These are phyloP conservation scores for Ammospiza nelsoni DNA, from an alignment of 2,113 vertebrate species.

Conservation along the genomic window DNA sequence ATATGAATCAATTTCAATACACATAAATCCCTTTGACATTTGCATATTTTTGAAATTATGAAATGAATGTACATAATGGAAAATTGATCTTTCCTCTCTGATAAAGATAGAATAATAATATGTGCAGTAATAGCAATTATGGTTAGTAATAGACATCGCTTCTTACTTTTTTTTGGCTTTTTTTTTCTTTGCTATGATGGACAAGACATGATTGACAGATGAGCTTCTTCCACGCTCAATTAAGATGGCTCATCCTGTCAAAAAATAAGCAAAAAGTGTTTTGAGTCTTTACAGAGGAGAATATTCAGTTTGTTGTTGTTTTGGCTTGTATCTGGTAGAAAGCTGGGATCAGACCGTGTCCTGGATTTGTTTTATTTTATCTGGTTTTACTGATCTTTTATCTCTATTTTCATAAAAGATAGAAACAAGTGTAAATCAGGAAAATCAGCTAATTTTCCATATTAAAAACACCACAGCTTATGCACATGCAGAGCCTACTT, in stretches of 20 bases:
- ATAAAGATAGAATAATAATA: not conserved
- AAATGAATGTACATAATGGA: not conserved
- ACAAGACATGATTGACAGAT: not conserved
- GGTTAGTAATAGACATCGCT: not conserved
- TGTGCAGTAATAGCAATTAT: not conserved
- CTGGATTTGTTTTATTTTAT: not conserved
- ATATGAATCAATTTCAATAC: not conserved
- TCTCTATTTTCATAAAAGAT: not conserved
- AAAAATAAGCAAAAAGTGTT: not conserved
- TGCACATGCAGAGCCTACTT: not conserved
- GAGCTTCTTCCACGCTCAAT: not conserved
- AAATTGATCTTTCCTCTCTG: not conserved
- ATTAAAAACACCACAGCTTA: not conserved
- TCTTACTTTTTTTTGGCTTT: not conserved
- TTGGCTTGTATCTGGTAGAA: not conserved
- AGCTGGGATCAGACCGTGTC: not conserved
- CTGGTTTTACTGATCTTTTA: not conserved
- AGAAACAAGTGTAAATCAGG: not conserved
- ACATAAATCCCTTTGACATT: not conserved
- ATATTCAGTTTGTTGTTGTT: not conserved
- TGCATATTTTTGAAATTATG: not conserved
- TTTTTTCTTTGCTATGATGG: not conserved
- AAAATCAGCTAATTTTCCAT: not conserved
- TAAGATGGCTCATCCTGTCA: not conserved
- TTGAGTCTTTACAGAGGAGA: not conserved